Evolutionary conservation across 1,140 invertebrate species (phyloP).

Genomic region (Heterodera schachtii): DNA sequence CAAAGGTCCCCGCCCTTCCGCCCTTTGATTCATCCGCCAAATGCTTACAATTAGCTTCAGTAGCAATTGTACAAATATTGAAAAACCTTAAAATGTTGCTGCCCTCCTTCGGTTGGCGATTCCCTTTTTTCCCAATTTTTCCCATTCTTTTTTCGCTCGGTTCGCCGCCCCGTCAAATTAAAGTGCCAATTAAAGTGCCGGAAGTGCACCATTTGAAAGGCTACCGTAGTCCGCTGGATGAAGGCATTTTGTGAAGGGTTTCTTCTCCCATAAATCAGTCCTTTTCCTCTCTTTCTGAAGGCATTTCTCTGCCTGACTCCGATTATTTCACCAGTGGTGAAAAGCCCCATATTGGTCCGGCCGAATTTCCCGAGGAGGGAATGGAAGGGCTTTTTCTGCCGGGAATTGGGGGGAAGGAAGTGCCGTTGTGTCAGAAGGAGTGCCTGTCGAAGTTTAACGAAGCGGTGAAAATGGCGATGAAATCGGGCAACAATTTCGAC

Average conservation of each 20-base stretch:
- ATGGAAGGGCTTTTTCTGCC: background rate
- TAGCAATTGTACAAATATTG: background rate
- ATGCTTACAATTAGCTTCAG: background rate
- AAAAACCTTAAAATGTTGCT: background rate
- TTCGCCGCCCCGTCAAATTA: background rate
- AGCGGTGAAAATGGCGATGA: constrained; percentile 22
- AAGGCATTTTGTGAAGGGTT: constrained; percentile 3
- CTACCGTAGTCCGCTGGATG: constrained; percentile 23
- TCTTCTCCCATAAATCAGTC: background rate
- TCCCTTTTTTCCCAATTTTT: background rate
- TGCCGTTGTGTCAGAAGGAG: constrained; percentile 14
- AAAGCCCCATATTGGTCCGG: background rate
- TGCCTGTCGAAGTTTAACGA: constrained; percentile 29
- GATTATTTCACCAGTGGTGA: constrained; percentile 13
- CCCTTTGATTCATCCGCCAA: background rate
- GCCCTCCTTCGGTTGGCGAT: background rate
- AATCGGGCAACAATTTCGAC: constrained; percentile 26
- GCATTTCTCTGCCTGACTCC: background rate
- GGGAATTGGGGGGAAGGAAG: background rate
- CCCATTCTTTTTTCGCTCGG: background rate
- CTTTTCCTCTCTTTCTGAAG: background rate
- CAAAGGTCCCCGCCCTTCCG: background rate
- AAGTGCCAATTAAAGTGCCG: constrained; percentile 1
- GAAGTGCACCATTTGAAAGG: constrained; percentile 21
- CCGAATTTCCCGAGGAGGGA: background rate